These are phyloP conservation scores for Rallus limicola DNA, from an alignment of 2,113 vertebrate genomes.

Conservation along the genomic window DNA sequence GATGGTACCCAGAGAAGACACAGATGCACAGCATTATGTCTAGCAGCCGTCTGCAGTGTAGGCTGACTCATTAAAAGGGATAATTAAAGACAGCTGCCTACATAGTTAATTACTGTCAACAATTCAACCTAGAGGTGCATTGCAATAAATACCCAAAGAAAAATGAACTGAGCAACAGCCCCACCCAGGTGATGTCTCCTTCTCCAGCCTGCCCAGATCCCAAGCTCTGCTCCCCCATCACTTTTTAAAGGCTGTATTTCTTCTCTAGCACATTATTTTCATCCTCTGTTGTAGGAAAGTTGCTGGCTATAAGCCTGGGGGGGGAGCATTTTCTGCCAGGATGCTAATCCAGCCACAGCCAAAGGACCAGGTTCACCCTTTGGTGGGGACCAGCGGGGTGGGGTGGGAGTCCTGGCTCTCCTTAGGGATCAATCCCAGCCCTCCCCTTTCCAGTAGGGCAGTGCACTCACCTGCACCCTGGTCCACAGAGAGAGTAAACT, in stretches of 20 bases:
- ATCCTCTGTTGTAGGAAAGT: neutral
- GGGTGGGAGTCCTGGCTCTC: rapidly evolving
- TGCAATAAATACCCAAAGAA: neutral
- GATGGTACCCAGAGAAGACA: neutral
- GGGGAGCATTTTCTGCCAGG: neutral
- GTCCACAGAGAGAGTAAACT: rapidly evolving
- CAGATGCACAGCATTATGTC: neutral
- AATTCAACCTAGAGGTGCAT: neutral
- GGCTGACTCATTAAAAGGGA: neutral
- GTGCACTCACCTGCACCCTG: neutral
- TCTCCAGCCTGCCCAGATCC: neutral
- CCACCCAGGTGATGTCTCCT: neutral
- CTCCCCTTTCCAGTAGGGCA: neutral
- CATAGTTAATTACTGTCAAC: neutral
- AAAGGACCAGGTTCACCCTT: neutral
- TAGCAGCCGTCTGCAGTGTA: neutral
- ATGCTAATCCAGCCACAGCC: neutral
- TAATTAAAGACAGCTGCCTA: conserved; percentile 21
- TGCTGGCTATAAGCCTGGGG: neutral
- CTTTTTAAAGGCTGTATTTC: neutral
- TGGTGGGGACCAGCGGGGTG: rapidly evolving
- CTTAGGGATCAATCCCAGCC: neutral
- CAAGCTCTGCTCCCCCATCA: rapidly evolving
- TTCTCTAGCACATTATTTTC: neutral
- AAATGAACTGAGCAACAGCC: neutral